Base-by-base conservation (phyloP, 2,888 invertebrate genomes). In the Oligia latruncula region DNA sequence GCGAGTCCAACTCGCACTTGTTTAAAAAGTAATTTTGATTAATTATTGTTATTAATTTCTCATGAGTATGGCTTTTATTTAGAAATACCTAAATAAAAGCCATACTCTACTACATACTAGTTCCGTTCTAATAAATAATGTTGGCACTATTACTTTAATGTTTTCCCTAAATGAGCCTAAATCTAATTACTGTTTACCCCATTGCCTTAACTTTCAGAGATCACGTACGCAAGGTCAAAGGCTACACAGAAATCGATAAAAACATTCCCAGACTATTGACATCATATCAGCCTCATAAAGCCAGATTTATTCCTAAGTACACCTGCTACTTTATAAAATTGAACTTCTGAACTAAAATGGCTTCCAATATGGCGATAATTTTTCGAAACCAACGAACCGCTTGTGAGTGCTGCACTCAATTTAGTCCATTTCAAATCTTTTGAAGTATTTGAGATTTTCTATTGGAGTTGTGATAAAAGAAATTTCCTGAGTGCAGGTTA, bases 281-380 rank as follows among this genome's bases (percentile, higher is more conserved):
- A 74, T 82, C 58, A 71, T 67, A 83, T 71, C 58, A 78, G 58
- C 8, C 3, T 20, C n/a, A 60, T 79, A 76, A 68, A 83, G 4
- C 23, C 23, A 71, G 76, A 79, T 71, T 72, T 73, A 84, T 71
- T 46, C 49, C 49, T n/a, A 77, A 84, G 70, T 40, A 68, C 80
- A 83, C 87, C 87, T 83, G 87, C 35, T 80, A 83, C 76, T 83
- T 79, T 71, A 60, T 17, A n/a, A 68, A 86, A 83, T 79, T 74
- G 67, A 74, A 74, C 55, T 71, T 80, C 20, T 70, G n/a, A 77
- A 77, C 67, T 77, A 13, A 68, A 79, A 76, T 60, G 20, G 23
- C 9, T 46, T 70, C 23, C 68, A 86, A 86, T 78, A 71, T 75
- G 78, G 70, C 71, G 65, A 81, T 84, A 52, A 76, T 86, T 81